These are phyloP conservation scores for Myrmophylax atrothorax DNA, from an alignment of 2,113 vertebrate genomes.

Conservation along the genomic window DNA sequence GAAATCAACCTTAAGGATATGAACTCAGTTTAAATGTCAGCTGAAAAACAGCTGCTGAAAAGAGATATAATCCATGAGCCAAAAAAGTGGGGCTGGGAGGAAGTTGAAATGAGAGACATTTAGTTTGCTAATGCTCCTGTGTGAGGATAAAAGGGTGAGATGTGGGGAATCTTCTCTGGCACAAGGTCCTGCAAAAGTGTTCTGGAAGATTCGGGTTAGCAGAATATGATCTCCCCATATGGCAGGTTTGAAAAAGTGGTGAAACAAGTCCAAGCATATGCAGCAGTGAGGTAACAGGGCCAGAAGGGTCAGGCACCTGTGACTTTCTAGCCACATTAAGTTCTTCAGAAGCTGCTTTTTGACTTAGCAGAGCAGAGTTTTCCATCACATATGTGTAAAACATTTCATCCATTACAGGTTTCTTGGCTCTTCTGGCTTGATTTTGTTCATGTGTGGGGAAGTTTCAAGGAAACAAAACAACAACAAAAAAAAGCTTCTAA, in stretches of 20 bases:
- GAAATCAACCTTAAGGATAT: constrained; percentile 69
- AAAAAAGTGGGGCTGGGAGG: constrained; percentile 72
- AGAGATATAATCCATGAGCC: constrained; percentile 57
- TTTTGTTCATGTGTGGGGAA: constrained; percentile 39
- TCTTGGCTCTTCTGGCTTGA: constrained; percentile 52
- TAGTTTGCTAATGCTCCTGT: constrained; percentile 81
- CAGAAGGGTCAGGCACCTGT: constrained; percentile 77
- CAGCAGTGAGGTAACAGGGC: constrained; percentile 65
- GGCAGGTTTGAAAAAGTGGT: constrained; percentile 63
- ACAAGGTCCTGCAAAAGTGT: constrained; percentile 49
- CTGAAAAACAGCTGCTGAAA: constrained; percentile 82
- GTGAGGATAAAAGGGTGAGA: constrained; percentile 79
- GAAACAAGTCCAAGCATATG: constrained; percentile 75
- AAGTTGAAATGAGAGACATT: constrained; percentile 79
- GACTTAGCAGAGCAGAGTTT: constrained; percentile 77
- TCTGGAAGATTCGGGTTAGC: constrained; percentile 78
- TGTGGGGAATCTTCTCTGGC: constrained; percentile 76
- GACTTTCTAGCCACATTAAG: constrained; percentile 72
- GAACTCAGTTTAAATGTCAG: constrained; percentile 76
- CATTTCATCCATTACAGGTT: constrained; percentile 77
- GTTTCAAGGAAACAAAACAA: constrained; percentile 61
- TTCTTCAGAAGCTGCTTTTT: constrained; percentile 82
- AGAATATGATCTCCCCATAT: constrained; percentile 76
- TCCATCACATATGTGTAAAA: constrained; percentile 83
- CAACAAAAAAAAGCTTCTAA: constrained; percentile 55